These are phyloP conservation scores for Acanthoscelides obtectus DNA, from an alignment of 2,888 invertebrate genomes.

Conservation along the genomic window DNA sequence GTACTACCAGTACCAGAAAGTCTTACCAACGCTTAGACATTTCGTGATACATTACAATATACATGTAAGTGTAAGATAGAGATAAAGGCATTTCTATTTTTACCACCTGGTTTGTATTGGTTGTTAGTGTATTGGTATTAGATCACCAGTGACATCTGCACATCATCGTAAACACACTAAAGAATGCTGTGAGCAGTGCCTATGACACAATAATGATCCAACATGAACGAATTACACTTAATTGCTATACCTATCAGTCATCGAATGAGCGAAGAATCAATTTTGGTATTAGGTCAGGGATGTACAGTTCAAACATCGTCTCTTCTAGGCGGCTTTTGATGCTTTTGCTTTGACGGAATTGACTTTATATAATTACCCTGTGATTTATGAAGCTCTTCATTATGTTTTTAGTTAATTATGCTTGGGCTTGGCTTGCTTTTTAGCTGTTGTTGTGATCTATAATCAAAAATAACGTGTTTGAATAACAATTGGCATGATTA, in stretches of 20 bases:
- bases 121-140: neutral
- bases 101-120: neutral
- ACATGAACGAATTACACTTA: neutral
- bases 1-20: no score
- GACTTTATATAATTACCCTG: neutral
- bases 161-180: neutral
- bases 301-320: neutral
- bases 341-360: neutral
- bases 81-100: neutral
- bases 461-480: neutral
- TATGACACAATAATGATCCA: neutral
- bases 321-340: neutral
- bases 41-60: no score
- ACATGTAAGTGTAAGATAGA: no score
- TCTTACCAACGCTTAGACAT: no score
- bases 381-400: neutral
- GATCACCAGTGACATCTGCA: neutral
- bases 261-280: neutral
- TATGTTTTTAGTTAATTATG: neutral
- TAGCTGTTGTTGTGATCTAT: neutral
- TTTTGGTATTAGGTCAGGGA: neutral
- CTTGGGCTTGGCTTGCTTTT: neutral
- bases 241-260: neutral
- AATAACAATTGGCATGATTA: neutral
- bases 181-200: neutral